Conservation (phyloP, 2,797 vertebrate genomes). For the Gastrophryne carolinensis region DNA sequence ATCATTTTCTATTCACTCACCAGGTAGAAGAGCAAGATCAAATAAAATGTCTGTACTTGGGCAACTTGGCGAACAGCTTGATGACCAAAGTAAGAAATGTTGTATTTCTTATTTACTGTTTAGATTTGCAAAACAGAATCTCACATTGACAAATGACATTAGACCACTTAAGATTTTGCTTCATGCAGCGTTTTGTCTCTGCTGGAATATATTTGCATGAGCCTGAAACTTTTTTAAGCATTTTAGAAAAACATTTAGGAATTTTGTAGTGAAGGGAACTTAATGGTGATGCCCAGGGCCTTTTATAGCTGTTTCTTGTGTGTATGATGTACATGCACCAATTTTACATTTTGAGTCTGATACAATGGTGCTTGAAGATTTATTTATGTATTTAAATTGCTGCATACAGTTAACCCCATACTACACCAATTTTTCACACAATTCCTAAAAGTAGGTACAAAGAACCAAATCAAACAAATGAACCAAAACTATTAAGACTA, state of each 20-base stretch:
- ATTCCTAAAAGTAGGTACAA: no score
- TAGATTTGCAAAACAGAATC: slow-evolving; percentile 38
- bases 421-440: no score
- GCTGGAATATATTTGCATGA: not conserved
- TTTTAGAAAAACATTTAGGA: not conserved
- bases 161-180: slow-evolving; percentile 15
- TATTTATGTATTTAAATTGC: no score
- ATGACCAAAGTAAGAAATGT: slow-evolving; percentile 33
- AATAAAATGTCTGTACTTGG: slow-evolving; percentile 37
- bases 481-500: no score
- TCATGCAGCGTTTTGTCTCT: not conserved
- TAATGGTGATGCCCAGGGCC: no score
- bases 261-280: no score
- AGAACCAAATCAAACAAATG: no score
- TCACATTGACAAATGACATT: slow-evolving; percentile 18
- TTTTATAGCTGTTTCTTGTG: no score
- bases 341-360: no score
- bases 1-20: slow-evolving; percentile 31
- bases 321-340: no score
- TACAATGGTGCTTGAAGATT: no score
- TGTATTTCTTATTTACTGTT: slow-evolving; percentile 34
- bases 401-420: no score
- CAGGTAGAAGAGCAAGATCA: slow-evolving; percentile 44
- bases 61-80: slow-evolving; percentile 20
- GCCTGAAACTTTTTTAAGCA: not conserved